These are phyloP conservation scores for Odobenus rosmarus DNA, from an alignment of 2,113 vertebrate species.

Conservation along the genomic window DNA sequence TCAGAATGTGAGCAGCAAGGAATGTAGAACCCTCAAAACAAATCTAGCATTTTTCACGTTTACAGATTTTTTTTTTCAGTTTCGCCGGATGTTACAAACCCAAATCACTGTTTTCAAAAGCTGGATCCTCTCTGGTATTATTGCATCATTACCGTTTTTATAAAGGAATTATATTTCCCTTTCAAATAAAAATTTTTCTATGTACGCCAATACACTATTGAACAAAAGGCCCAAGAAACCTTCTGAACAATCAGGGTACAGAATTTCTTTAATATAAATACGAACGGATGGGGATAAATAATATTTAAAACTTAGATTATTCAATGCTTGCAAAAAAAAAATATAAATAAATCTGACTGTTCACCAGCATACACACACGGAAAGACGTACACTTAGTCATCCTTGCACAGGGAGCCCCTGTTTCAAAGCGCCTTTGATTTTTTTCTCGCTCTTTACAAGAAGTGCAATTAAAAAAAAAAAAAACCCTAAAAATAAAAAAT, in stretches of 20 bases:
- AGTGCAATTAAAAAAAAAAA: constrained; percentile 95
- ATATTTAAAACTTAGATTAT: constrained; percentile 95
- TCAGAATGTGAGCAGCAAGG: constrained; percentile 96
- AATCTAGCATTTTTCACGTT: constrained; percentile 86
- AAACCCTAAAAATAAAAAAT: constrained; percentile 62
- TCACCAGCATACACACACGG: constrained; percentile 93
- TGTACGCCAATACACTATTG: constrained; percentile 83
- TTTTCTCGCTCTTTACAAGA: constrained; percentile 91
- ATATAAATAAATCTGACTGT: constrained; percentile 98
- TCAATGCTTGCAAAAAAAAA: constrained; percentile 91
- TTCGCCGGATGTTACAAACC: constrained; percentile 87
- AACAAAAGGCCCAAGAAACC: constrained; percentile 88
- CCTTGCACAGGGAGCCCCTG: constrained; percentile 89
- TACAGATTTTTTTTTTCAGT: constrained; percentile 81
- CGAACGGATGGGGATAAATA: constrained; percentile 95
- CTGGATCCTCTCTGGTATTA: constrained; percentile 90
- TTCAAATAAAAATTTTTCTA: constrained; percentile 85
- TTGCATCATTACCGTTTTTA: constrained; percentile 91
- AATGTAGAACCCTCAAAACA: constrained; percentile 94
- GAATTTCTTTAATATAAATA: constrained; percentile 90
- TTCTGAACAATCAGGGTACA: constrained; percentile 91
- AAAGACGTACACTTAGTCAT: constrained; percentile 90
- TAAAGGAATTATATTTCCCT: constrained; percentile 86
- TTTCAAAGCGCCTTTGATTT: constrained; percentile 90
- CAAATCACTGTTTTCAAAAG: constrained; percentile 82